Conservation (phyloP, 2,797 vertebrate species). For the Eulemur mongoz region DNA sequence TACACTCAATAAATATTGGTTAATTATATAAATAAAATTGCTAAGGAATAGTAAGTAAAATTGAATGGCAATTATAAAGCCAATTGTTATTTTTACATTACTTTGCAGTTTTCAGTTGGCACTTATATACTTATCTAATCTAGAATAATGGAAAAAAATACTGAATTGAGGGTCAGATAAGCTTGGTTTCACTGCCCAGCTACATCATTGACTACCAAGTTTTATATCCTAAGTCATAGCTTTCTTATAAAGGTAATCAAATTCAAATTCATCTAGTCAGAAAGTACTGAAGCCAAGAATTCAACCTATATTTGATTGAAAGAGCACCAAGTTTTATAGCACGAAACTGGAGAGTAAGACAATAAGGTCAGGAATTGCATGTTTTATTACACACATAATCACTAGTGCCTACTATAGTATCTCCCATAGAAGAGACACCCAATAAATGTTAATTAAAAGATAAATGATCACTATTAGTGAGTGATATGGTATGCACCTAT, state of each 20-base stretch:
- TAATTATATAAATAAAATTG: background rate
- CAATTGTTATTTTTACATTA: background rate
- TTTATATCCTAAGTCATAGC: background rate
- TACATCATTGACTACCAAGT: background rate
- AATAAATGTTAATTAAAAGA: background rate
- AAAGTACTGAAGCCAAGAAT: background rate
- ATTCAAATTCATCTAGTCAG: background rate
- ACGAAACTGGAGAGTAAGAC: background rate
- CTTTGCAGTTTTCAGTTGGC: background rate
- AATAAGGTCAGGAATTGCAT: background rate
- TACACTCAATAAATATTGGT: background rate
- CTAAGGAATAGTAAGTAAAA: background rate
- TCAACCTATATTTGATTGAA: background rate
- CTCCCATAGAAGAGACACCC: background rate
- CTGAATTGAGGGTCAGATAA: background rate
- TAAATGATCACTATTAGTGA: background rate
- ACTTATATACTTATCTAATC: background rate
- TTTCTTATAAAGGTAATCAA: background rate
- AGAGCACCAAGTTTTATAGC: background rate
- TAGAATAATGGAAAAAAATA: background rate
- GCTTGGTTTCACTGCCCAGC: background rate
- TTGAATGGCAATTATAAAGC: background rate
- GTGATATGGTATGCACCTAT: background rate
- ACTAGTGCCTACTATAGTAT: background rate
- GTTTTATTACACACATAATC: background rate